Base-by-base conservation (phyloP, 2,888 invertebrate genomes). In the Eupsilia transversa region DNA sequence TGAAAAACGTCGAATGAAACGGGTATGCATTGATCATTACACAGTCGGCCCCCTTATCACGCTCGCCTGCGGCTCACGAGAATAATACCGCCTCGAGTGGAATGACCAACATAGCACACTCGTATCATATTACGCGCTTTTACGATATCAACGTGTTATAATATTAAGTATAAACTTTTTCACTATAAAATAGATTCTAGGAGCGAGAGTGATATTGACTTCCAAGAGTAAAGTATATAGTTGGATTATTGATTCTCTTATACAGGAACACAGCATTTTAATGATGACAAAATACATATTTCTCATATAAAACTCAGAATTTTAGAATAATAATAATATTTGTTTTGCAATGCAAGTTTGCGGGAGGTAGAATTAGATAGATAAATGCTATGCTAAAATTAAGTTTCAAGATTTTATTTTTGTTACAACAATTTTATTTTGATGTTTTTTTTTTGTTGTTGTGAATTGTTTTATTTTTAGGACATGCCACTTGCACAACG, bases 401-500 rank as follows among this genome's bases (percentile, higher is more conserved):
- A 61, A 46, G 64, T 79, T 61, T 57, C 10, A 54, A 83, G 35
- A 72, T 43, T 82, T 60, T 84, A 84, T 69, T 82, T 82, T 75
- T 82, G 76, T 80, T 75, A 68, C 56, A 66, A 60, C 63, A 33
- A 59, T 64, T 69, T 61, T 57, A 56, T 60, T 76, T 49, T 64
- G 12, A 61, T 41, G 5, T 35, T 33, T 38, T 43, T 35, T 43
- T 30, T 56, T n/a, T n/a, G n/a, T n/a, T 46, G 23, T 27, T 35
- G 41, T 61, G 12, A 17, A 10, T 69, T 35, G 38, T 76, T 52
- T 68, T 65, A 23, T 71, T 63, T 79, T 60, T 69, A 59, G 10
- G 23, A 33, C 10, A 68, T 38, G 46, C 27, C 3, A 61, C 12
- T 63, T 68, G 72, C 80, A 80, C 66, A 83, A 59, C 27, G 59